These are phyloP conservation scores for Toxotes jaculatrix DNA, from an alignment of 2,113 vertebrate species.

Conservation along the genomic window DNA sequence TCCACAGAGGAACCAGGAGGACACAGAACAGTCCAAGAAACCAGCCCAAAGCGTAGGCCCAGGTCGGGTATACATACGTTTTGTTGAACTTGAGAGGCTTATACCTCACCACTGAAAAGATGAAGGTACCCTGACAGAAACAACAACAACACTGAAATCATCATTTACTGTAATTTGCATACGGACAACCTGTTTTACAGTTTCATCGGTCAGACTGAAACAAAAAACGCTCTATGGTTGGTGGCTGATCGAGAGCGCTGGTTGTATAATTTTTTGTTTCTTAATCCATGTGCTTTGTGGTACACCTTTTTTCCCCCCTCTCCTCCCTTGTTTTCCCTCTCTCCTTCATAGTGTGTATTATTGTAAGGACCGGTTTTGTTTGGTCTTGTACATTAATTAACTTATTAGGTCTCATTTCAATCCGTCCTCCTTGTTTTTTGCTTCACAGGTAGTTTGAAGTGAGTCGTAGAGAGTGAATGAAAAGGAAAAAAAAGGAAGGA, in stretches of 20 bases:
- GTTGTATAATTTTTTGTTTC: too few relatives aligned
- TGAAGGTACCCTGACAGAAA: constrained; percentile 73
- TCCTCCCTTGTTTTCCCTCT: not conserved
- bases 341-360: not conserved
- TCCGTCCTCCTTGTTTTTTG: not conserved
- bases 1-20: constrained; percentile 90
- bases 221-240: not conserved
- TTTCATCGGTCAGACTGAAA: not conserved
- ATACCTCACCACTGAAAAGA: constrained; percentile 78
- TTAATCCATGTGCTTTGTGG: not conserved
- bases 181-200: not conserved
- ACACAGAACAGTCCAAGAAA: constrained; percentile 90
- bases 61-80: constrained; percentile 91
- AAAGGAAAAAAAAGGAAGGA: not conserved
- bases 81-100: constrained; percentile 87
- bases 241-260: too few relatives aligned
- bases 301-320: not conserved
- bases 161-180: not conserved
- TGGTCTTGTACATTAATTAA: not conserved
- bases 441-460: not conserved
- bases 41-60: constrained; percentile 93
- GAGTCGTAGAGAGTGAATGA: not conserved
- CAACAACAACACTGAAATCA: not conserved
- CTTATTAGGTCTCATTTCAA: not conserved
- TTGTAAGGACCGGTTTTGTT: not conserved